Base-by-base conservation (phyloP, 2,113 vertebrate genomes). In the Takifugu flavidus region DNA sequence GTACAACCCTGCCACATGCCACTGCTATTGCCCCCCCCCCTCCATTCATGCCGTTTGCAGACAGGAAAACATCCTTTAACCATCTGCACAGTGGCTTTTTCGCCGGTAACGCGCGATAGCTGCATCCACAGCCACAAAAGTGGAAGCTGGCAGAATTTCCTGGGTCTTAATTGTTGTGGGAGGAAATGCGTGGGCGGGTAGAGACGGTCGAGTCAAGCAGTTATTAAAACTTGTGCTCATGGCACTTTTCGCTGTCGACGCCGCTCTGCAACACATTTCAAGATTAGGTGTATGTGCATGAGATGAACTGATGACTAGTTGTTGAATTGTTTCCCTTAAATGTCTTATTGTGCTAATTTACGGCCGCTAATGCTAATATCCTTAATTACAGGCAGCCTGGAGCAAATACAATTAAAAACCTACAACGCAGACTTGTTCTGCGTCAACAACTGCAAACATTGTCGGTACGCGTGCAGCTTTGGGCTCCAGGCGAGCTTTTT, bases 301-400 rank as follows among this genome's bases (percentile, higher is more conserved):
- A 53, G 63, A 45, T 61, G 57, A 62, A 62, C 73, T 53, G 49
- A 46, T 75, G 20, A 20, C 20, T 20, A 20, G 20, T 1, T 20
- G 73, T 75, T 50, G 59, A 65, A 28, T 59, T 75, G 72, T 76
- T 84, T 74, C 77, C 65, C 66, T 82, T 82, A 62, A 82, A 79
- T 82, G 74, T 54, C 75, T 87, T 80, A 74, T 86, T 83, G 80
- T 79, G 74, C 76, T 82, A 85, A 88, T 89, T 82, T 88, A 87
- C 89, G 80, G 57, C 67, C 78, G 79, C 84, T 78, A 82, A 87
- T 78, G 83, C 55, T 67, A 83, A 84, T 85, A 75, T 85, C 67
- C 60, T 52, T 64, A 70, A 75, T 85, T 85, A 67, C 70, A 47
- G 62, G 12, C 42, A 50, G 82, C 87, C 82, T 70, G 51, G 52